Percentiles rank a stretch among this genome's conserved stretches.
Evolutionary conservation across 2,888 invertebrate species (phyloP).

Genomic region (Lottia gigantea): DNA sequence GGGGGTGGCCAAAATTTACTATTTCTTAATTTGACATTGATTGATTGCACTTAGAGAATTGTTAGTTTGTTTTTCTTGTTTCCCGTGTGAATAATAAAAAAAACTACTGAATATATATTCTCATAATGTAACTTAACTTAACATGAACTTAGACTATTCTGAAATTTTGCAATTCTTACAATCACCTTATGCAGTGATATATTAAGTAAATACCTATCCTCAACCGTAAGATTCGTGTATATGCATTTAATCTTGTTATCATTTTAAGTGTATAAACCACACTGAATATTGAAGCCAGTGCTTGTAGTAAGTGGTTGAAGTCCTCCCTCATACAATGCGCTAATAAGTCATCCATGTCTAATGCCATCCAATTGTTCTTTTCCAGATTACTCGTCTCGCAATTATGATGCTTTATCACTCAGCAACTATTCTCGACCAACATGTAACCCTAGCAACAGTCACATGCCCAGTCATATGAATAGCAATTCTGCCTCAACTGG

Average conservation of each 20-base stretch:
- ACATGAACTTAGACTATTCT: too few relatives aligned
- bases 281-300: too few relatives aligned
- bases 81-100: constrained; percentile 7
- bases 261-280: too few relatives aligned
- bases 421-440: constrained; percentile 71
- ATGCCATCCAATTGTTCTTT: background rate
- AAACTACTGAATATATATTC: background rate
- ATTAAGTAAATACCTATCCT: too few relatives aligned
- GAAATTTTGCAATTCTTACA: background rate
- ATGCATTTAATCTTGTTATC: too few relatives aligned
- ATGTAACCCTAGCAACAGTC: constrained; percentile 59
- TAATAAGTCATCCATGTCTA: background rate
- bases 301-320: too few relatives aligned
- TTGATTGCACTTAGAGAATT: background rate
- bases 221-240: too few relatives aligned
- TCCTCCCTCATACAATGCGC: background rate
- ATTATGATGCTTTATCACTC: constrained; percentile 71
- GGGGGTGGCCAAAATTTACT: background rate
- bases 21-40: background rate
- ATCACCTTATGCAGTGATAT: too few relatives aligned
- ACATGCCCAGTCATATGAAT: constrained; percentile 70
- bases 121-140: background rate
- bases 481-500: constrained; percentile 70
- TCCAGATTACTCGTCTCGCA: constrained; percentile 59
- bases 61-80: background rate